Evolutionary conservation across 2,888 invertebrate species (phyloP).

Genomic region (Bembecia ichneumoniformis): DNA sequence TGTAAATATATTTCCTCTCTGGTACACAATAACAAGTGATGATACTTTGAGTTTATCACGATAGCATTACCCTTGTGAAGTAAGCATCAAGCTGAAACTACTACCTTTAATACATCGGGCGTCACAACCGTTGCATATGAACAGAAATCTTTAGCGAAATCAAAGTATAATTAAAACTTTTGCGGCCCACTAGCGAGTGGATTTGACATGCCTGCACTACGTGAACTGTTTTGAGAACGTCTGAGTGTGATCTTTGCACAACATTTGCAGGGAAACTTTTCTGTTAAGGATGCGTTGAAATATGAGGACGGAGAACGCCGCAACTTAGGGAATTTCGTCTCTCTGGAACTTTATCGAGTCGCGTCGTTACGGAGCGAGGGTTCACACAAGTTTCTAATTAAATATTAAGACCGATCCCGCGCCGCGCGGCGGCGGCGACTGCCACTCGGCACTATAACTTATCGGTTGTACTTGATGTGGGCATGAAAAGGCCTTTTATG

Average conservation of each 20-base stretch:
- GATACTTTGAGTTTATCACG: too few species aligned
- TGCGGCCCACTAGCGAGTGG: too few species aligned
- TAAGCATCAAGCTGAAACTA: too few species aligned
- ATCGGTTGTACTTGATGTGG: neutral
- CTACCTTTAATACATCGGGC: too few species aligned
- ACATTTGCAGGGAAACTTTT: conserved; percentile 9
- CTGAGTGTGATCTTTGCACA: conserved; percentile 1
- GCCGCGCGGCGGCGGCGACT: neutral
- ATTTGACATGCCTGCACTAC: neutral
- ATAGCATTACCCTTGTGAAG: too few species aligned
- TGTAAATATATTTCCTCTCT: too few species aligned
- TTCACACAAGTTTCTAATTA: conserved; percentile 49
- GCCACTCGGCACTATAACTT: neutral
- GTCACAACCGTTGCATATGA: too few species aligned
- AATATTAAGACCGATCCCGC: conserved; percentile 34
- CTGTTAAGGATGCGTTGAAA: conserved; percentile 21
- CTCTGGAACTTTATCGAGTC: conserved; percentile 34
- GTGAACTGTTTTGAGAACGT: neutral
- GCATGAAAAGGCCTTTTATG: neutral
- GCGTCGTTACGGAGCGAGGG: conserved; percentile 21
- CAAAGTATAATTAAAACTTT: too few species aligned
- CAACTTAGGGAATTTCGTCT: conserved; percentile 43
- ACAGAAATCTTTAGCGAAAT: too few species aligned
- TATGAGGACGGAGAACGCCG: conserved; percentile 22
- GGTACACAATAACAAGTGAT: too few species aligned